Conservation (phyloP, 1,140 invertebrate species). For the Leucophenga varia region DNA sequence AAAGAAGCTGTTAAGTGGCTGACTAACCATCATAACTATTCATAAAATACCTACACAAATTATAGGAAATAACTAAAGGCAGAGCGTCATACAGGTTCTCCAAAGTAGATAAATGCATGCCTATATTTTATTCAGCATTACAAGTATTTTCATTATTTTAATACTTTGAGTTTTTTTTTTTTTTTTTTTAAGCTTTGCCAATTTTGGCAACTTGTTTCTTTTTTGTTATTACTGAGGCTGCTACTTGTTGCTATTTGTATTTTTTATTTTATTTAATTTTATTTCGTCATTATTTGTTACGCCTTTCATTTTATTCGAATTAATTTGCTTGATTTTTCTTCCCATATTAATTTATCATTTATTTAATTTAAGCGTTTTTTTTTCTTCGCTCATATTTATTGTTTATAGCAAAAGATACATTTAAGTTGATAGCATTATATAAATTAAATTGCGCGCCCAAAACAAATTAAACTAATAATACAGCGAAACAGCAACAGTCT, state of each 20-base stretch:
- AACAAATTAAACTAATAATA: constrained; percentile 54
- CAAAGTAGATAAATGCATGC: constrained; percentile 28
- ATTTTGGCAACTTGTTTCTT: constrained; percentile 52
- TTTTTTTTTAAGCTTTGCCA: constrained; percentile 48
- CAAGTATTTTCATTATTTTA: neutral
- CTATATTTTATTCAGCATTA: constrained; percentile 12
- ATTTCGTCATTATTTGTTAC: neutral
- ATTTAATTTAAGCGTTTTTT: constrained; percentile 42
- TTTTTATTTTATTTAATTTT: no score
- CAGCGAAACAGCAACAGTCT: neutral
- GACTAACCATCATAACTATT: no score
- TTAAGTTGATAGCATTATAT: constrained; percentile 30
- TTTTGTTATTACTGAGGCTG: no score
- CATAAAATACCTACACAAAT: constrained; percentile 1
- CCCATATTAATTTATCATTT: constrained; percentile 55
- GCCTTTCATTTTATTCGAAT: neutral
- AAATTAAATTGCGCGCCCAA: constrained; percentile 51
- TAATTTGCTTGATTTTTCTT: constrained; percentile 31
- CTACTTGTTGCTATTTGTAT: constrained; percentile 29
- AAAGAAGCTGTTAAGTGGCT: neutral
- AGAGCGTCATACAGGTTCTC: constrained; percentile 31
- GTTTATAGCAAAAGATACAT: no score
- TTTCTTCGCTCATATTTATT: neutral
- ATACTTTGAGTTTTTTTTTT: constrained; percentile 24
- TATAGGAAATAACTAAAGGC: constrained; percentile 24